Percentiles rank a stretch among this genome's conserved stretches.
Evolutionary conservation across 2,888 invertebrate genomes (phyloP).

Genomic region (Latheticus oryzae): DNA sequence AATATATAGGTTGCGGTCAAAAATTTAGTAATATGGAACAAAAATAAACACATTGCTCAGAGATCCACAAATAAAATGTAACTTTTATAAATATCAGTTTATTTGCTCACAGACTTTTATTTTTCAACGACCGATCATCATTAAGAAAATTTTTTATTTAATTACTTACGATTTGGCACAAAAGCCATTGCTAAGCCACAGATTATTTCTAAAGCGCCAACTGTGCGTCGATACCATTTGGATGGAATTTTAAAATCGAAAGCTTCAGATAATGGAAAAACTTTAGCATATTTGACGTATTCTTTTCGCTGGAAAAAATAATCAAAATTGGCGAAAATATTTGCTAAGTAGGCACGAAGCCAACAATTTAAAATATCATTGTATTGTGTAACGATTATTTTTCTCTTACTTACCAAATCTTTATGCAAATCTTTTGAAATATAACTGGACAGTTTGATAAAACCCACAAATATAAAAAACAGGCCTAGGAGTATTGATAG

Average conservation of each 20-base stretch:
- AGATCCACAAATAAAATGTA: slow-evolving; percentile 49
- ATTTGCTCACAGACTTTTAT: slow-evolving; percentile 19
- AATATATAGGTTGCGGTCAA: slow-evolving; percentile 58
- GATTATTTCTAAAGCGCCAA: slow-evolving; percentile 85
- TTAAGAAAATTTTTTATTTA: not conserved
- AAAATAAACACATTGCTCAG: slow-evolving; percentile 51
- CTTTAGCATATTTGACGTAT: slow-evolving; percentile 96
- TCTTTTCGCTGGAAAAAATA: slow-evolving; percentile 82
- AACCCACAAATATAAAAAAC: slow-evolving; percentile 95
- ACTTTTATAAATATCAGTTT: slow-evolving; percentile 36
- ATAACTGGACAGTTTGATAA: slow-evolving; percentile 90
- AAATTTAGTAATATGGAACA: slow-evolving; percentile 48
- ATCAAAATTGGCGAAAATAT: slow-evolving; percentile 44
- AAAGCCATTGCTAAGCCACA: slow-evolving; percentile 86
- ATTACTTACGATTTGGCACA: slow-evolving; percentile 82
- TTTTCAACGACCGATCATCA: slow-evolving; percentile 6
- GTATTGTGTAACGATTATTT: slow-evolving; percentile 52
- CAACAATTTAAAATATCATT: slow-evolving; percentile 59
- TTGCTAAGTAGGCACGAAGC: slow-evolving; percentile 61
- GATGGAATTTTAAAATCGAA: slow-evolving; percentile 90
- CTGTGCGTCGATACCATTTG: slow-evolving; percentile 89
- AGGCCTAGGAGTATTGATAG: slow-evolving; percentile 91
- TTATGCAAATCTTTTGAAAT: slow-evolving; percentile 95
- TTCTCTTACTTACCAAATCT: slow-evolving; percentile 89
- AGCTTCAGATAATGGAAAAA: slow-evolving; percentile 85